phyloP scores from a whole-genome alignment of 2,113 vertebrate genomes.

The Coregonus clupeaformis region DNA sequence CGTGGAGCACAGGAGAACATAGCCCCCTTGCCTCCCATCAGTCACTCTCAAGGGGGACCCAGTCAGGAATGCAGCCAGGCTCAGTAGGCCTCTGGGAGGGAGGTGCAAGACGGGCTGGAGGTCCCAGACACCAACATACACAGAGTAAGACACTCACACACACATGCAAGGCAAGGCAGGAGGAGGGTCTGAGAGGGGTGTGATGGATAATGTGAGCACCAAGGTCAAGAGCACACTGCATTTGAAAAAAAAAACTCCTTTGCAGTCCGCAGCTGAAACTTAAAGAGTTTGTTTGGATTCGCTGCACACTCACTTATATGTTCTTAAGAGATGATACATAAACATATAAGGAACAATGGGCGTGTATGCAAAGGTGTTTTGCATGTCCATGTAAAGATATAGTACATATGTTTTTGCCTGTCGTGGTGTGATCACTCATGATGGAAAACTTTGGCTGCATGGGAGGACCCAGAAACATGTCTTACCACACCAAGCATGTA shows the following conservation, averaged over 20 bases:
- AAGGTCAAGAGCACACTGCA: conserved; percentile 14
- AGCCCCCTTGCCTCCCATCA: background rate
- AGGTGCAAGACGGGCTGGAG: background rate
- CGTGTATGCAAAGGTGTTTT: no score
- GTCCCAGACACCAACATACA: no score
- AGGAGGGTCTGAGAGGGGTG: conserved; percentile 1
- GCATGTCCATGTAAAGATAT: no score
- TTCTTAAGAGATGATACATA: no score
- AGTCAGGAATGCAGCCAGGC: conserved; percentile 3
- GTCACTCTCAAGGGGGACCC: conserved; percentile 9
- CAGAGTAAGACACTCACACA: no score
- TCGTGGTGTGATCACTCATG: background rate
- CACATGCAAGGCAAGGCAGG: background rate
- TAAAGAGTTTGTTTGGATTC: conserved; percentile 7
- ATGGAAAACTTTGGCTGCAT: conserved; percentile 1
- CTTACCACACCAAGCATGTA: background rate
- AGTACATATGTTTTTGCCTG: no score
- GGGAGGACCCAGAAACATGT: background rate
- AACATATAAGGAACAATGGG: no score
- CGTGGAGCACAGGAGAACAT: conserved; percentile 8
- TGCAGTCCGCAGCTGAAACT: conserved; percentile 2
- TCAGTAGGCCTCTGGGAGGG: background rate
- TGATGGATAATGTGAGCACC: conserved; percentile 41
- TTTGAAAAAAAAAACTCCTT: conserved; percentile 12
- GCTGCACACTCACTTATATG: background rate